Evolutionary conservation across 2,888 invertebrate species (phyloP), one percentile per base, ranked within the genome.

Genomic region (Pristionchus japonicus): DNA sequence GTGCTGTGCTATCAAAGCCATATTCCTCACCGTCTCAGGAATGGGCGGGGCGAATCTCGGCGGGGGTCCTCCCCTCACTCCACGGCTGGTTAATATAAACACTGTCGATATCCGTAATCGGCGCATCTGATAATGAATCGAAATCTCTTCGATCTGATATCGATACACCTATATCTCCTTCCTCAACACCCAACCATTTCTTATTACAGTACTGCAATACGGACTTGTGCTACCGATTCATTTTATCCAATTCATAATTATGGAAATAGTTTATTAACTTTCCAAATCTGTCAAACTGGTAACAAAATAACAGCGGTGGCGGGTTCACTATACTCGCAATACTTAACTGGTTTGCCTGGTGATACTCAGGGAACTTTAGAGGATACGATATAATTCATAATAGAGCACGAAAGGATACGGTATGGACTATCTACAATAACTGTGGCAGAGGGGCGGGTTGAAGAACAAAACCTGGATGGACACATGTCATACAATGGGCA

Each of bases 241-340:
- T 20, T 7, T 20, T 13, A 6, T 17, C 31, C 20, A 15, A 23
- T 17, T n/a, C 1, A 37, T 23, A 34, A 70, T 70, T 70, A 6
- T n/a, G 31, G 17, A 70, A 70, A 23, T 20, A 3, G 4, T 77
- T 77, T 43, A 43, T 77, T 27, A 77, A 40, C 43, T 27, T 43
- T 27, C 77, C 77, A 77, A 43, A 77, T 77, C 77, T 77, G 7
- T 74, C 40, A 74, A 77, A 47, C 40, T 77, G 77, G 43, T 77
- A 77, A 77, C 77, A 77, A 77, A 43, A n/a, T 77, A 77, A 77
- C 77, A 77, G 57, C 57, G n/a, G 57, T 57, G 57, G 23, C 9
- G 77, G 37, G 40, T 15, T 23, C 43, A 7, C 9, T 23, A n/a
- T 77, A 77, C 77, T 77, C 77, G 77, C 77, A 77, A 43, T 47